Percentiles rank a stretch among this genome's conserved stretches.
Evolutionary conservation across 2,797 vertebrate species (phyloP).

Genomic region (Ptychobarbus kaznakovi): DNA sequence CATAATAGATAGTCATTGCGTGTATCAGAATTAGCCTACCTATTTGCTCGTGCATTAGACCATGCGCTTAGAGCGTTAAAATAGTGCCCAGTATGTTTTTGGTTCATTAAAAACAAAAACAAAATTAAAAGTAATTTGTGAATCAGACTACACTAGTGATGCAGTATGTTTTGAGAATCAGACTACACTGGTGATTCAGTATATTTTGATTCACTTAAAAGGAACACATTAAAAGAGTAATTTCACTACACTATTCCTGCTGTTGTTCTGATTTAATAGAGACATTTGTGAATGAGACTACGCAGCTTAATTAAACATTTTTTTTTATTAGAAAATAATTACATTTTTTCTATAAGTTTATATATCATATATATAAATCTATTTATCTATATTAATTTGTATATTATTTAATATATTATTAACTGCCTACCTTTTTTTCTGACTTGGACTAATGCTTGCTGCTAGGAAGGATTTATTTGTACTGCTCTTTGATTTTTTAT

Average conservation of each 20-base stretch:
- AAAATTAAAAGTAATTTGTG: fast-evolving
- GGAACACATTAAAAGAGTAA: neutral
- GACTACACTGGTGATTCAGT: neutral
- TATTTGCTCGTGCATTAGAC: too few relatives aligned
- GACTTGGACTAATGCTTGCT: neutral
- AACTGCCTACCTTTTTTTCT: neutral
- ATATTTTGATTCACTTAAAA: neutral
- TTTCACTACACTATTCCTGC: neutral
- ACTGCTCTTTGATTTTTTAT: neutral
- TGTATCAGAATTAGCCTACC: too few relatives aligned
- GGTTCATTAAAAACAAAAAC: neutral
- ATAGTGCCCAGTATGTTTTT: neutral
- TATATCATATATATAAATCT: neutral
- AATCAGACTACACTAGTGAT: neutral
- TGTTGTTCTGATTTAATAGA: neutral
- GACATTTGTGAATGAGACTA: neutral
- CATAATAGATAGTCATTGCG: too few relatives aligned
- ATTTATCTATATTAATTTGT: neutral
- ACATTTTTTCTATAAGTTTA: neutral
- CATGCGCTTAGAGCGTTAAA: too few relatives aligned
- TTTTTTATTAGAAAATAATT: too few relatives aligned
- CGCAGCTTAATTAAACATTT: neutral
- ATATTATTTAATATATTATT: neutral
- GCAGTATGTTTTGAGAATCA: neutral
- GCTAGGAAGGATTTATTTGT: neutral